Percentiles rank a stretch among this genome's conserved stretches.
phyloP scores from a whole-genome alignment of 1,140 invertebrate species.

The Heliconius nattereri region DNA sequence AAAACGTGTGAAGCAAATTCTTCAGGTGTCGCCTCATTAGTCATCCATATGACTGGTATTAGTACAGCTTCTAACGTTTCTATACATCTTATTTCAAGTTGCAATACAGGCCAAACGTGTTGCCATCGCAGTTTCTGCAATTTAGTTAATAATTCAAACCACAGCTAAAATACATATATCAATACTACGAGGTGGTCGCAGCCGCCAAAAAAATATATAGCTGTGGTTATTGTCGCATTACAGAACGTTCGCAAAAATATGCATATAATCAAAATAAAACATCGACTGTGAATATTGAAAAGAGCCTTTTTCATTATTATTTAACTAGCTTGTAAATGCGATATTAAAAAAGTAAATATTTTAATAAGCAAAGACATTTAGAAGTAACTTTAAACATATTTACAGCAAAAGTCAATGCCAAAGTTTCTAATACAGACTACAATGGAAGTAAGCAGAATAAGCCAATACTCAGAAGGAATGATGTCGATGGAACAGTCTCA shows the following conservation, averaged over 20 bases:
- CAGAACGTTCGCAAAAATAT: constrained; percentile 8
- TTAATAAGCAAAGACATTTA: neutral
- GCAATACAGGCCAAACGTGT: constrained; percentile 94
- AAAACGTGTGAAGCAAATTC: constrained; percentile 92
- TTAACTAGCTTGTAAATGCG: no score
- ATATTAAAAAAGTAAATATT: neutral
- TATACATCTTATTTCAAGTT: constrained; percentile 90
- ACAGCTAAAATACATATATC: neutral
- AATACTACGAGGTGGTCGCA: neutral
- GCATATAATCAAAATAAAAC: constrained; percentile 4
- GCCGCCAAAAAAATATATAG: neutral
- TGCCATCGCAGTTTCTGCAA: constrained; percentile 97
- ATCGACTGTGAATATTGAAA: neutral
- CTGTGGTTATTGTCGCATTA: neutral
- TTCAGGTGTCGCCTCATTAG: constrained; percentile 90
- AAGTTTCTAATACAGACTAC: neutral
- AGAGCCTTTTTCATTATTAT: neutral
- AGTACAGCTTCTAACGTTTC: constrained; percentile 94
- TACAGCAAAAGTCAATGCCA: neutral
- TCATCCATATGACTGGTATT: constrained; percentile 93
- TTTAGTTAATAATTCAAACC: constrained; percentile 42
- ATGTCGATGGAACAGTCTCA: neutral
- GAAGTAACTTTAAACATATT: no score
- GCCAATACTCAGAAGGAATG: neutral
- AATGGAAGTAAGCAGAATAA: neutral